Evolutionary conservation across 2,113 vertebrate species (phyloP).

Genomic region (Silurus glanis): DNA sequence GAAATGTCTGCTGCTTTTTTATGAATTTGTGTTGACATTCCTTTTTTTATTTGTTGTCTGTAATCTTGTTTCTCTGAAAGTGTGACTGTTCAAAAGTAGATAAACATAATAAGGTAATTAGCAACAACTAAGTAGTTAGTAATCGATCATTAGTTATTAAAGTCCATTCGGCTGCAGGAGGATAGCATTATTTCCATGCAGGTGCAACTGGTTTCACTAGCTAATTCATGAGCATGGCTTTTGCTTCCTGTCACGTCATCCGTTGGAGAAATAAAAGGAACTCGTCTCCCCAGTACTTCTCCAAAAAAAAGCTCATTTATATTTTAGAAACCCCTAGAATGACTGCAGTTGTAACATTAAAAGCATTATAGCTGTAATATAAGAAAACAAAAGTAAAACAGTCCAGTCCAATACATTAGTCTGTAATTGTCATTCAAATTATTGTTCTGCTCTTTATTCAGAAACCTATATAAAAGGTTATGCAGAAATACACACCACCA

Average conservation of each 20-base stretch:
- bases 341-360: no score
- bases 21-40: not conserved
- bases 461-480: not conserved
- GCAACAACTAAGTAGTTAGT: no score
- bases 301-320: slow-evolving; percentile 1
- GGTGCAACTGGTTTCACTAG: not conserved
- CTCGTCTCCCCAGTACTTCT: slow-evolving; percentile 25
- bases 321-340: slow-evolving; percentile 17
- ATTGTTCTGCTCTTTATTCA: not conserved
- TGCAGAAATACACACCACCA: slow-evolving; percentile 30
- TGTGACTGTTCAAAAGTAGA: not conserved
- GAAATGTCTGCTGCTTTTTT: not conserved
- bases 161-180: not conserved
- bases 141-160: not conserved
- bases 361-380: not conserved
- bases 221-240: slow-evolving; percentile 15
- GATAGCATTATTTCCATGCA: not conserved
- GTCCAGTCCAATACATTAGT: not conserved
- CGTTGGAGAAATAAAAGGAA: slow-evolving; percentile 45
- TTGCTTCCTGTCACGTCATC: slow-evolving; percentile 57
- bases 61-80: not conserved
- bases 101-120: not conserved
- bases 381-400: slow-evolving; percentile 11
- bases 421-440: not conserved
- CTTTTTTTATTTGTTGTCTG: not conserved